These are phyloP conservation scores for Pseudeuparius sepicola DNA, from an alignment of 2,888 invertebrate species.

Conservation along the genomic window DNA sequence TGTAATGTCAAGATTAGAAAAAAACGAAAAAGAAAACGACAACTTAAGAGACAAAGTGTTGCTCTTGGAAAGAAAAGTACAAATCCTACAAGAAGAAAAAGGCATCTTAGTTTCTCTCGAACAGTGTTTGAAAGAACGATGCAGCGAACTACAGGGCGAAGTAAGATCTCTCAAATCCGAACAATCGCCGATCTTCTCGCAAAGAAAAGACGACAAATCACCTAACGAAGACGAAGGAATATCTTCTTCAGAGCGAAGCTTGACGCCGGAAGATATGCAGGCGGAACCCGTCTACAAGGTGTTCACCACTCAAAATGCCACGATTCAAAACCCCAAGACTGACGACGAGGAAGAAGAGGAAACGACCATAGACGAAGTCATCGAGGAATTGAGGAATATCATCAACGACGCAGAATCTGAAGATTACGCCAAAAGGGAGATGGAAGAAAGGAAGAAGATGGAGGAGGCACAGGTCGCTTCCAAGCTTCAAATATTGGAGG, in stretches of 20 bases:
- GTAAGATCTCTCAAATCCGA: constrained; percentile 51
- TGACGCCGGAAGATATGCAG: constrained; percentile 60
- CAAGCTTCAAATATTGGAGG: constrained; percentile 32
- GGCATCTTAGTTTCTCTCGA: constrained; percentile 62
- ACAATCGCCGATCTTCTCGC: constrained; percentile 42
- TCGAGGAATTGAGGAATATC: constrained; percentile 74
- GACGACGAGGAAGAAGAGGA: constrained; percentile 52
- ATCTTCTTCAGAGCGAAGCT: constrained; percentile 71
- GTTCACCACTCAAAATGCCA: constrained; percentile 40
- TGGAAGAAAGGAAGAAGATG: constrained; percentile 28
- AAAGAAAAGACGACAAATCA: too few relatives aligned
- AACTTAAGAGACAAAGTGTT: constrained; percentile 56
- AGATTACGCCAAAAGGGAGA: constrained; percentile 37
- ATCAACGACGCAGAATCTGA: constrained; percentile 76
- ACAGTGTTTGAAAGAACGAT: constrained; percentile 63
- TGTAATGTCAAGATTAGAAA: constrained; percentile 57
- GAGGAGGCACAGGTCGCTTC: constrained; percentile 32
- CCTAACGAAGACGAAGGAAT: constrained; percentile 84
- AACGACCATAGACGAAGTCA: constrained; percentile 79
- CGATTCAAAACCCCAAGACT: constrained; percentile 14
- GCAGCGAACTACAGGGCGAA: constrained; percentile 65
- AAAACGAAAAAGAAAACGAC: constrained; percentile 58
- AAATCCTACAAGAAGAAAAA: constrained; percentile 70
- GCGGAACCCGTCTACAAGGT: constrained; percentile 52
- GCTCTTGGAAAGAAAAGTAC: constrained; percentile 59